phyloP scores from a whole-genome alignment of 2,888 invertebrate species.

The Halictus ligatus region DNA sequence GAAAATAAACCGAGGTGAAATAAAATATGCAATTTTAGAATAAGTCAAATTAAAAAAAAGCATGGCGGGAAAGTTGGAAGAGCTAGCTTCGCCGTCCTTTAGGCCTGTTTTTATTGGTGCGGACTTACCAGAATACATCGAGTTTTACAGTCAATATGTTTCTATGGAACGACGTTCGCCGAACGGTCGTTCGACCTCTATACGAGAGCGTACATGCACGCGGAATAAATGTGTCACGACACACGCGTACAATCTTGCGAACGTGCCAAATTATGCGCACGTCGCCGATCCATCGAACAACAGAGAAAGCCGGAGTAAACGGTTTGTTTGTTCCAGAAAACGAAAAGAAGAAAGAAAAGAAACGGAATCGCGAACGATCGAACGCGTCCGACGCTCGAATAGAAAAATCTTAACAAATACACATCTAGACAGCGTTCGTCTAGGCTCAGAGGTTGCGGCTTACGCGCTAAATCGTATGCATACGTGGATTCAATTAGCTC shows the following conservation, averaged over 20 bases:
- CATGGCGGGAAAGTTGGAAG: not conserved
- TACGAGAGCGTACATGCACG: constrained; percentile 61
- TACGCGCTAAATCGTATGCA: constrained; percentile 27
- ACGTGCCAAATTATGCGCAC: constrained; percentile 35
- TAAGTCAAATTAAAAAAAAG: not conserved
- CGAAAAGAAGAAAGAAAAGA: not conserved
- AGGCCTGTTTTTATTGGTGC: constrained; percentile 80
- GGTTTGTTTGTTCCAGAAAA: not conserved
- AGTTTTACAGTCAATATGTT: constrained; percentile 72
- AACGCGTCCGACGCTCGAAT: constrained; percentile 8
- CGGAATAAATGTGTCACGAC: constrained; percentile 61
- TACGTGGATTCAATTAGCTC: constrained; percentile 3
- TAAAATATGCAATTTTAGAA: not conserved
- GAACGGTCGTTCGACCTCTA: constrained; percentile 54
- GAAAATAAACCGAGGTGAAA: too few relatives aligned
- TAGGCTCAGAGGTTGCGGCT: constrained; percentile 15
- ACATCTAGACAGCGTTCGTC: constrained; percentile 12
- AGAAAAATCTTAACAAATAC: constrained; percentile 39
- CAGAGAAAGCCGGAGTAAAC: constrained; percentile 3
- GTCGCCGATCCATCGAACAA: not conserved
- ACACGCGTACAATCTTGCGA: constrained; percentile 30
- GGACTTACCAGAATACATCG: constrained; percentile 75
- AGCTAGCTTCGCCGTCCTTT: constrained; percentile 46
- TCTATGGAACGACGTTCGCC: constrained; percentile 64
- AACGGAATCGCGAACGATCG: not conserved